A percentile compares a stretch with the other conserved stretches of the same genome.
phyloP scores from a whole-genome alignment of 2,888 invertebrate species.

The Apamea epomidion region DNA sequence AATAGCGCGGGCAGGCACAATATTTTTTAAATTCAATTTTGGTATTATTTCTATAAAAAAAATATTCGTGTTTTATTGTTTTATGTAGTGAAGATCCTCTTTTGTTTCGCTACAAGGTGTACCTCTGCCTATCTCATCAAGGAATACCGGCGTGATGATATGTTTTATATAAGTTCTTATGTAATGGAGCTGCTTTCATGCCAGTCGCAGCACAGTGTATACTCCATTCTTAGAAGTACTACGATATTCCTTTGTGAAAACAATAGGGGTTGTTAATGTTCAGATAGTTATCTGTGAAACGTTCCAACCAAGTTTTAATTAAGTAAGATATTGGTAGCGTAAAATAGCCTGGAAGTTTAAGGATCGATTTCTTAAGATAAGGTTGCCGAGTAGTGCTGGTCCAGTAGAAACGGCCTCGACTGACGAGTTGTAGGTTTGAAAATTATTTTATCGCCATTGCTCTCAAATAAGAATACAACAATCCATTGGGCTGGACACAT shows the following conservation, averaged over 20 bases:
- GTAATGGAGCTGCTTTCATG: background rate
- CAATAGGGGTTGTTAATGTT: background rate
- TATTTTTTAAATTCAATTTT: no score
- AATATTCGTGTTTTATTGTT: no score
- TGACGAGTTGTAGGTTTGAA: background rate
- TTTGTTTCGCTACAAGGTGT: no score
- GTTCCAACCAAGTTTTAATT: constrained; percentile 18
- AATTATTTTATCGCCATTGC: no score
- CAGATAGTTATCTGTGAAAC: background rate
- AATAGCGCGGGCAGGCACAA: no score
- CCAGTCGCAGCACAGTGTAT: background rate
- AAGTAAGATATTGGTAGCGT: constrained; percentile 14
- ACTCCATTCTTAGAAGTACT: background rate
- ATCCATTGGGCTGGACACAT: no score
- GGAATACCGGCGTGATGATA: background rate
- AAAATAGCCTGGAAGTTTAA: background rate
- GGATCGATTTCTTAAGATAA: background rate
- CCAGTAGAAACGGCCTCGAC: background rate
- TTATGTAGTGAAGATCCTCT: no score
- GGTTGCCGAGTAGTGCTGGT: background rate
- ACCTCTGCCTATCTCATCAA: background rate
- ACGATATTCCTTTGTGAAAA: background rate
- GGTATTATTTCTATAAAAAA: no score
- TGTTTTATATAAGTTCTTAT: background rate
- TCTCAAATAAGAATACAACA: no score